A percentile compares a stretch with the other conserved stretches of the same genome.
Evolutionary conservation across 2,113 vertebrate genomes (phyloP).

Genomic region (Rousettus leschenaultii): DNA sequence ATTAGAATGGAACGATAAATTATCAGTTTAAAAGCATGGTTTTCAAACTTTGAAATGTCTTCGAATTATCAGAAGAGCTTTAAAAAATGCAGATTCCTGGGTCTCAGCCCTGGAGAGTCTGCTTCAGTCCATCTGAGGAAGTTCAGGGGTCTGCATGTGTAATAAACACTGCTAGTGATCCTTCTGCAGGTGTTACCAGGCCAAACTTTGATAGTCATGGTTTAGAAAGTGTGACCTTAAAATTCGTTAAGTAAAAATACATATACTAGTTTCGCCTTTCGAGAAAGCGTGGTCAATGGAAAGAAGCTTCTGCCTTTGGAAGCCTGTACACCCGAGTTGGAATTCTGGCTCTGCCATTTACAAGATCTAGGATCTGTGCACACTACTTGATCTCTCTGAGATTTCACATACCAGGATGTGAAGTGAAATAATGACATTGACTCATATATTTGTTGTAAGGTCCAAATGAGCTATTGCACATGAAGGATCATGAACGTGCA

Average conservation of each 20-base stretch:
- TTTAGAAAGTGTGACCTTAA: slow-evolving; percentile 23
- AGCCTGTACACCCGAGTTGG: not conserved
- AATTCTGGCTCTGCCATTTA: not conserved
- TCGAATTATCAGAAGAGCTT: not conserved
- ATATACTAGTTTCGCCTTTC: not conserved
- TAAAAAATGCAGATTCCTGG: not conserved
- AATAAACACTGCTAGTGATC: not conserved
- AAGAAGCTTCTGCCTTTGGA: not conserved
- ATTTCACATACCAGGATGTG: not conserved
- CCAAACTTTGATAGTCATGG: not conserved
- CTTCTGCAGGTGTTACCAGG: not conserved
- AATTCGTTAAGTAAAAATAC: slow-evolving; percentile 2
- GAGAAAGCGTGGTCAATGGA: not conserved
- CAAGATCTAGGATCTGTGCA: not conserved
- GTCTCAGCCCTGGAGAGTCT: not conserved
- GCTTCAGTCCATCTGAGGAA: not conserved
- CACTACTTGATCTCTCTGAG: not conserved
- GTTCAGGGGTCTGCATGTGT: not conserved
- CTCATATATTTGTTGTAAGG: not conserved
- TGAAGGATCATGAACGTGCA: not conserved
- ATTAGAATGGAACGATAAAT: not conserved
- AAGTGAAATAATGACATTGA: not conserved
- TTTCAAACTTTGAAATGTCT: not conserved
- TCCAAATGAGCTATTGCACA: not conserved
- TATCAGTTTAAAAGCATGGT: not conserved